phyloP scores from a whole-genome alignment of 2,113 vertebrate genomes.

The Sphaerodactylus townsendi region DNA sequence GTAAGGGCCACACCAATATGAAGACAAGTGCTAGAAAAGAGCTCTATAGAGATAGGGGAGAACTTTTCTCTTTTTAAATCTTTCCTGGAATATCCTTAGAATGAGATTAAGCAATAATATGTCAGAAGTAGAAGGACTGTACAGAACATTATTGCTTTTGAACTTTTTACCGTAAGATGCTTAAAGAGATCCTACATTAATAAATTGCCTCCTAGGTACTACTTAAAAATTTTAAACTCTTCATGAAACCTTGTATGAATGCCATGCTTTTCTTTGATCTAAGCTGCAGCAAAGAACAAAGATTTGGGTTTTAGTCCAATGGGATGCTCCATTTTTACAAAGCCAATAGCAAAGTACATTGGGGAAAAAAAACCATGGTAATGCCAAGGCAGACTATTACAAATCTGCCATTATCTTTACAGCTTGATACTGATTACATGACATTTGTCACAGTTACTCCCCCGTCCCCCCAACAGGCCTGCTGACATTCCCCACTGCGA shows the following conservation, averaged over 20 bases:
- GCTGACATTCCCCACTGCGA: neutral
- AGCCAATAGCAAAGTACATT: neutral
- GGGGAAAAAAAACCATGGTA: neutral
- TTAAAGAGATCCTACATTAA: accelerated
- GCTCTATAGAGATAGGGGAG: too few relatives aligned
- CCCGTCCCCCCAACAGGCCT: neutral
- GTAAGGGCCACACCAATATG: too few relatives aligned
- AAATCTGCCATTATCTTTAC: neutral
- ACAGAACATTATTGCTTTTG: neutral
- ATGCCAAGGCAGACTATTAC: neutral
- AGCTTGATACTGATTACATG: neutral
- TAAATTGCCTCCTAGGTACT: conserved; percentile 12
- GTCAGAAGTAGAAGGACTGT: neutral
- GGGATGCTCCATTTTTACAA: too few relatives aligned
- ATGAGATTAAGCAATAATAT: neutral
- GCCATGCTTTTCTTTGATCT: neutral
- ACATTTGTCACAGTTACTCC: too few relatives aligned
- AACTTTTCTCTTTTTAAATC: neutral
- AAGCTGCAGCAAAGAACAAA: neutral
- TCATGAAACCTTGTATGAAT: conserved; percentile 15
- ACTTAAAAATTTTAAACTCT: neutral
- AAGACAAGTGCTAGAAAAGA: neutral
- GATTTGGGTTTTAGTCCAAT: neutral
- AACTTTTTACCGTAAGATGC: too few relatives aligned
- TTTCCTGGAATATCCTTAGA: neutral